Conservation (phyloP, 2,888 invertebrate species). For the Glyphotaelius pellucidus region DNA sequence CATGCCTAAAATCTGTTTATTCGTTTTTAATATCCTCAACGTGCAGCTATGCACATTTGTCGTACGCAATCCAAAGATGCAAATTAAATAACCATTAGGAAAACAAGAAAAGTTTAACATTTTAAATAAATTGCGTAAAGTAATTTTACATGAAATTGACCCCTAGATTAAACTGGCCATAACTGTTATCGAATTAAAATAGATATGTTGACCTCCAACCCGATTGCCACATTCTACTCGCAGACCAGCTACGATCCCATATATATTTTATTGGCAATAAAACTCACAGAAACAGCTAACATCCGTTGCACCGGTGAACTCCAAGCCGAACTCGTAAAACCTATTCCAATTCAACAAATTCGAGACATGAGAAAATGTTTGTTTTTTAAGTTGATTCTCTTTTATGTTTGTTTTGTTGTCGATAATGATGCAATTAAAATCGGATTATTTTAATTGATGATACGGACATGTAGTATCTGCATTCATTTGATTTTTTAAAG, state of each 20-base stretch:
- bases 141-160: constrained; percentile 35
- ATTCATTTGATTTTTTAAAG: too few relatives aligned
- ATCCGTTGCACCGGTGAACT: constrained; percentile 40
- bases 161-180: constrained; percentile 13
- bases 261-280: constrained; percentile 42
- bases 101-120: not conserved
- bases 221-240: constrained; percentile 15
- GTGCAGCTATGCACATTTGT: not conserved
- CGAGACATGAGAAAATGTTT: not conserved
- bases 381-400: not conserved
- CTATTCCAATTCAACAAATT: not conserved
- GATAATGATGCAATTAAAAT: too few relatives aligned
- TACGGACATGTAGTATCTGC: too few relatives aligned
- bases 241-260: constrained; percentile 4
- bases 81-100: not conserved
- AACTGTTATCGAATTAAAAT: constrained; percentile 27
- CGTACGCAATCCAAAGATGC: not conserved
- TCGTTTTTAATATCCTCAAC: not conserved
- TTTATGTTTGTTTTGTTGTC: not conserved
- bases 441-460: too few relatives aligned
- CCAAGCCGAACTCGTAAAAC: not conserved
- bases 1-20: not conserved
- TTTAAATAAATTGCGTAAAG: not conserved
- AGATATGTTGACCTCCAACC: constrained; percentile 32
- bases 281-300: constrained; percentile 30